Base-by-base conservation (phyloP, 2,113 vertebrate species). In the Anas platyrhynchos region DNA sequence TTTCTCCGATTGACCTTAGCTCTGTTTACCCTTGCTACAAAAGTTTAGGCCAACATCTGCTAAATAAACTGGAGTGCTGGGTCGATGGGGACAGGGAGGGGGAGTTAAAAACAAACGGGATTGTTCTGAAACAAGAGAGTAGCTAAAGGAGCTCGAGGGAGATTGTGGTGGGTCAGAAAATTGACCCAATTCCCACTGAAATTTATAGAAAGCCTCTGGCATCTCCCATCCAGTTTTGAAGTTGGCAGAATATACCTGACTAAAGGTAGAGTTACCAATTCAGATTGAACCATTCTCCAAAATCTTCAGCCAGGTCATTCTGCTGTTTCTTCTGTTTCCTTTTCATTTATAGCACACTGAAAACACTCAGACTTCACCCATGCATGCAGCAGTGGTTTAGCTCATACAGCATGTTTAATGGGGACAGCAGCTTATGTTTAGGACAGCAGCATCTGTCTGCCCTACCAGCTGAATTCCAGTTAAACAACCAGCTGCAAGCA, bases 1-100 rank as follows among this genome's bases (percentile, higher is more conserved):
- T 88, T 96, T 93, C 91, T 84, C 74, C 63, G 74, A 54, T 11
- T 93, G 90, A 94, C 94, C 92, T 96, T 93, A 96, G 95, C 62
- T 95, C 93, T 75, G 68, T 91, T 96, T 96, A 97, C 92, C 86
- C 92, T 91, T 88, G 83, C 93, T 94, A 94, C 22, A 0, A 84
- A 93, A 96, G 46, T 91, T 91, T 84, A 46, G 86, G 83, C 73
- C 86, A 94, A 93, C 52, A 67, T 91, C 73, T 93, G 91, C 83
- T 84, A 91, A 84, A 81, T 68, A 93, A 94, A 94, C 86, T 43
- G 38, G 86, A 93, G 56, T 32, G 38, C 31, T 1, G 2, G 26
- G 65, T 25, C 0, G 0, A 48, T 62, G 48, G 31, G 68, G n/a
- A 91, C 25, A 52, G 36, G 20, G 52, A 91, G 26, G 21, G 8